These are phyloP conservation scores for Felis chaus DNA, from an alignment of 2,113 vertebrate species.

Conservation along the genomic window DNA sequence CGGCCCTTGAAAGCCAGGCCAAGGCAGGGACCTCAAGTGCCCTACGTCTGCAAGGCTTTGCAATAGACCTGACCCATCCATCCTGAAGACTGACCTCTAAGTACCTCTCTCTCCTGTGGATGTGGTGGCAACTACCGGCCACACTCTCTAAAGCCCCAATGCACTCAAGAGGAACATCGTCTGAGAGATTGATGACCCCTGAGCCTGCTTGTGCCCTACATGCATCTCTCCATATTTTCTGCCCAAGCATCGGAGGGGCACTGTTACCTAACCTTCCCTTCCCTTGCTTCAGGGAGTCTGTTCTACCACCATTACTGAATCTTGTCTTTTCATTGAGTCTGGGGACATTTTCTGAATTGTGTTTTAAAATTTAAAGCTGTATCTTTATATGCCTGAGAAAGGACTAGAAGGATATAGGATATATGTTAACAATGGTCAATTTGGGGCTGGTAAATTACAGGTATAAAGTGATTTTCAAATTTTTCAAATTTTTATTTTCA, in stretches of 20 bases:
- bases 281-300: not conserved
- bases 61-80: too few species aligned
- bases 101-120: not conserved
- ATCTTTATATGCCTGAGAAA: not conserved
- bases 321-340: not conserved
- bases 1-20: not conserved
- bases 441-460: not conserved
- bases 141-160: not conserved
- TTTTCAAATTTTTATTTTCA: not conserved
- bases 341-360: not conserved
- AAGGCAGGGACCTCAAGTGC: too few species aligned
- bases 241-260: not conserved
- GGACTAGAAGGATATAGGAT: not conserved
- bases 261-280: not conserved
- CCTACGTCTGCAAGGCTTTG: not conserved
- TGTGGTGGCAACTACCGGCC: too few species aligned
- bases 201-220: too few species aligned
- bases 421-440: not conserved
- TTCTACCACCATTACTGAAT: not conserved
- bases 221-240: not conserved
- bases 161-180: not conserved
- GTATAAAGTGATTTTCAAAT: not conserved
- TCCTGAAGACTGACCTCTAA: not conserved
- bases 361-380: not conserved
- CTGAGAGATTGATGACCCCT: not conserved